phyloP scores from a whole-genome alignment of 2,113 vertebrate genomes.

The Calyptomena viridis region DNA sequence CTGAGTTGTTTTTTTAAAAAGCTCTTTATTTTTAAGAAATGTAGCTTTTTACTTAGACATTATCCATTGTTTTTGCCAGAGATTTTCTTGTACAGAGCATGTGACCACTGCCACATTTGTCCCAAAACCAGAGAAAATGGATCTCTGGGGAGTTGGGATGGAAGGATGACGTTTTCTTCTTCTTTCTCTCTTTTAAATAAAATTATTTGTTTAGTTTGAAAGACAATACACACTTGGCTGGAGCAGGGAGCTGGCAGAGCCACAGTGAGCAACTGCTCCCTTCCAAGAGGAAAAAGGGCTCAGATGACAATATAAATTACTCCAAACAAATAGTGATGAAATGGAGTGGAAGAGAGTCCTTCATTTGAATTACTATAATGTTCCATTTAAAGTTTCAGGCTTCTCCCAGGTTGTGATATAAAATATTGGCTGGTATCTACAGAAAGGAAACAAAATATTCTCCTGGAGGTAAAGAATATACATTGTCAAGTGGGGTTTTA shows the following conservation, averaged over 20 bases:
- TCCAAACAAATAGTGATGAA: slow-evolving; percentile 36
- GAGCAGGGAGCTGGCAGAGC: slow-evolving; percentile 45
- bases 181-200: background rate
- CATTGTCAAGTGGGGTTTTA: slow-evolving; percentile 49
- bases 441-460: slow-evolving; percentile 38
- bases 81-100: background rate
- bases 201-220: slow-evolving; percentile 64
- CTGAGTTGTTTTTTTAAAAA: background rate
- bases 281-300: slow-evolving; percentile 46
- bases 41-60: background rate
- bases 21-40: background rate
- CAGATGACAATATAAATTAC: slow-evolving; percentile 43
- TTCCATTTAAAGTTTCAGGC: slow-evolving; percentile 18
- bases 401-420: background rate
- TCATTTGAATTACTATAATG: slow-evolving; percentile 4
- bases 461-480: slow-evolving; percentile 8
- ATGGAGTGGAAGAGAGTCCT: slow-evolving; percentile 16
- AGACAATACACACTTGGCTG: slow-evolving; percentile 17
- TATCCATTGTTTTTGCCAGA: background rate
- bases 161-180: background rate
- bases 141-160: background rate
- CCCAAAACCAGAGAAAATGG: slow-evolving; percentile 11
- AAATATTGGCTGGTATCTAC: slow-evolving; percentile 22
- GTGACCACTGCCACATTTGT: background rate
- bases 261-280: slow-evolving; percentile 25